A percentile compares a stretch with the other conserved stretches of the same genome.
Evolutionary conservation across 2,113 vertebrate genomes (phyloP).

Genomic region (Xiphorhynchus elegans): DNA sequence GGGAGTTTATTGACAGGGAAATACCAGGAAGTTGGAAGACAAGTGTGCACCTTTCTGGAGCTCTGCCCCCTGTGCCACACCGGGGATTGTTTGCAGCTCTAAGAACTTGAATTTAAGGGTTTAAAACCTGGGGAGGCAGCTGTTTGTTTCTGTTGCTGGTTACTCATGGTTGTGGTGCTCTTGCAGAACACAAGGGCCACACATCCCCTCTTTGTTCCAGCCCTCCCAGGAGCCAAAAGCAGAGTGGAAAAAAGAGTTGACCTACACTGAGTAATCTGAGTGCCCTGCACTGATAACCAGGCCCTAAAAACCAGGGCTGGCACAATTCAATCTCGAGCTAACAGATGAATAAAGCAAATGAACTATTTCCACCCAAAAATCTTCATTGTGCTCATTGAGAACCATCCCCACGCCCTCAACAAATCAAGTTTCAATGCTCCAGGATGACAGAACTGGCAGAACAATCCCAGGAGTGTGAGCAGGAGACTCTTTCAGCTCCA

Average conservation of each 20-base stretch:
- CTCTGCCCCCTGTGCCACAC: neutral
- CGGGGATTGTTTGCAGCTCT: neutral
- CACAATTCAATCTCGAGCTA: neutral
- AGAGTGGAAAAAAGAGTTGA: neutral
- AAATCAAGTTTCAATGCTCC: neutral
- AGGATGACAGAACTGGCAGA: neutral
- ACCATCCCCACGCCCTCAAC: neutral
- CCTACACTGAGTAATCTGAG: neutral
- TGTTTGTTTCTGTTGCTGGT: neutral
- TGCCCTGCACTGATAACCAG: neutral
- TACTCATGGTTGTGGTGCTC: neutral
- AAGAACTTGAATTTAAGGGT: neutral
- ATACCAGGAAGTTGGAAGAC: neutral
- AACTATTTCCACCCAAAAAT: neutral
- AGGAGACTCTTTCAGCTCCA: neutral
- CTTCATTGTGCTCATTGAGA: neutral
- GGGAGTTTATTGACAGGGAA: neutral
- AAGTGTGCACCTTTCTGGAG: neutral
- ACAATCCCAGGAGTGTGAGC: neutral
- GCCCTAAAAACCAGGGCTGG: neutral
- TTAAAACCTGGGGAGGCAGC: neutral
- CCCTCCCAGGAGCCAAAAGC: neutral
- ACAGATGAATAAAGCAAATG: neutral
- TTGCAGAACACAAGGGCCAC: neutral
- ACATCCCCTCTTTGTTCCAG: slow-evolving; percentile 47